Base-by-base conservation (phyloP, 2,797 vertebrate species). In the Serranus cabrilla region DNA sequence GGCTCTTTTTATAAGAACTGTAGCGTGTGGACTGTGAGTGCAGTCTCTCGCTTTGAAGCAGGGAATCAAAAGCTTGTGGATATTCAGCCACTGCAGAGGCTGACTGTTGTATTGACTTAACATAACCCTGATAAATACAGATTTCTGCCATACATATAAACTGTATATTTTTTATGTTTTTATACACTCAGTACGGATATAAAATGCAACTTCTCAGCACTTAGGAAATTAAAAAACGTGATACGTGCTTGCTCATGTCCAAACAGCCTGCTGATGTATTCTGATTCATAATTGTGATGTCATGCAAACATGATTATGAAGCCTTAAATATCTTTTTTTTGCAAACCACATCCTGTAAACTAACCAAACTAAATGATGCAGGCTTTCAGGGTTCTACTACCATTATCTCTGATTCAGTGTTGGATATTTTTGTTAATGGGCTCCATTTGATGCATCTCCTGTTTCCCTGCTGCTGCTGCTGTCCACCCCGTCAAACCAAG, bases 41-140 rank as follows among this genome's bases (percentile, higher is more conserved):
- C 23, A 83, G 76, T 73, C 73, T 83, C 70, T 73, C 7, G 25
- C 87, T 87, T 90, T 88, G 86, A 87, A 87, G 82, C 81, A 78
- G 13, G n/a, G 78, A 90, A 87, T 93, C 86, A 91, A 86, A 91
- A 76, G 83, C 27, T 17, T 81, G 57, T 77, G 79, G 81, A 80
- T 74, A 65, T 55, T 77, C 64, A 61, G 64, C 76, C 58, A 77
- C 87, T 85, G 80, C 86, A 90, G 85, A 90, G 76, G 70, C 76
- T 64, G 66, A 74, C 57, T 87, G 80, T 87, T 90, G 71, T 89
- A 78, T 80, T 84, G 84, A 86, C 80, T 90, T 89, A 85, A 87
- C 64, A 64, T 85, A 90, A 90, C 66, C 75, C 49, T 76, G 49
- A 60, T 62, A 76, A 56, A 80, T 71, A 81, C 46, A 63, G 25